Evolutionary conservation across 2,113 vertebrate species (phyloP).

Genomic region (Pholis gunnellus): DNA sequence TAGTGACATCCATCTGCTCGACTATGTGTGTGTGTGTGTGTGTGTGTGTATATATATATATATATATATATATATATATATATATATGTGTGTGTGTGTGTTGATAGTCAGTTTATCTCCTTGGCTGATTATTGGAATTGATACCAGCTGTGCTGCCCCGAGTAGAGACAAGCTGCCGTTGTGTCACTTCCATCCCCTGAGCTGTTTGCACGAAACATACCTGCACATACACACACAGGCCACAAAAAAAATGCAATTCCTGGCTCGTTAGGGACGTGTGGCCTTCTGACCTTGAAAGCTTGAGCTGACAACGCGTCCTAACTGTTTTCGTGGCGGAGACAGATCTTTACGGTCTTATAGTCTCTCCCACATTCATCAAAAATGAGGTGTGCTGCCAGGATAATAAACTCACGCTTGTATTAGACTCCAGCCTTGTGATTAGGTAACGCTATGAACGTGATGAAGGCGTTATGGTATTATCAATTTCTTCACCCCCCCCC

Average conservation of each 20-base stretch:
- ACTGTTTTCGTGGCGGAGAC: background rate
- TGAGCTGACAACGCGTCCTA: constrained; percentile 5
- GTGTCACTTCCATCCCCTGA: constrained; percentile 41
- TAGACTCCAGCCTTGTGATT: constrained; percentile 40
- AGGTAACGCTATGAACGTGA: constrained; percentile 31
- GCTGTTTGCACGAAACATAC: constrained; percentile 39
- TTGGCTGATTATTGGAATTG: constrained; percentile 66
- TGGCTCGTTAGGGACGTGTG: constrained; percentile 5
- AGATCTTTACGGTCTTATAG: background rate
- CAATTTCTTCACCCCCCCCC: constrained; percentile 43
- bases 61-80: too few species aligned
- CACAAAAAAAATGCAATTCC: constrained; percentile 17
- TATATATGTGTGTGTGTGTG: constrained; percentile 8
- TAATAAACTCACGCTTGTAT: constrained; percentile 32
- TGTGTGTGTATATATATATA: too few species aligned
- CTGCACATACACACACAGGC: constrained; percentile 17
- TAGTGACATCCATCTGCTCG: constrained; percentile 60
- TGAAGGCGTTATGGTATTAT: constrained; percentile 55
- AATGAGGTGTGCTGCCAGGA: background rate
- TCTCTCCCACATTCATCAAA: background rate
- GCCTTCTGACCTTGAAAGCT: constrained; percentile 52
- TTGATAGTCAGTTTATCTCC: constrained; percentile 59
- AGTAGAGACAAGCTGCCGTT: constrained; percentile 38
- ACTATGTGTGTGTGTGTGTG: constrained; percentile 22
- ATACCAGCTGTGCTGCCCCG: constrained; percentile 65